A percentile compares a stretch with the other conserved stretches of the same genome.
These are phyloP conservation scores for Sarcophaga caerulescens DNA, from an alignment of 2,888 invertebrate genomes.

Conservation along the genomic window DNA sequence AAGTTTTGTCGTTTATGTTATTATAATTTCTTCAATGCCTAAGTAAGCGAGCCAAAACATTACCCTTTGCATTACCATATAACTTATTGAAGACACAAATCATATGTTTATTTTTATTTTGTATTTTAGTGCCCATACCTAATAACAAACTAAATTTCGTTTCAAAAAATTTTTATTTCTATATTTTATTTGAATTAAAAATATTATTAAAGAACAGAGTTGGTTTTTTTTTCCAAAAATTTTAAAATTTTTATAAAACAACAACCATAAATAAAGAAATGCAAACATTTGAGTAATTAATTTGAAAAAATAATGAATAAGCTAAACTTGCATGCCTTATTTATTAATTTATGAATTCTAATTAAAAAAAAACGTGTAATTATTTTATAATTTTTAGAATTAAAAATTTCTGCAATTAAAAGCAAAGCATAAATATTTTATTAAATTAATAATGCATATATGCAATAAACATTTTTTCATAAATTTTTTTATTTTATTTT, in stretches of 20 bases:
- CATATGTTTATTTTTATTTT: too few species aligned
- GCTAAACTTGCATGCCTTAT: conserved; percentile 50
- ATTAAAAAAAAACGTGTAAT: conserved; percentile 10
- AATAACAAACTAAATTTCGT: too few species aligned
- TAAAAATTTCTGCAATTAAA: conserved; percentile 40
- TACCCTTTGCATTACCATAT: too few species aligned
- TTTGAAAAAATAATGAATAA: conserved; percentile 1
- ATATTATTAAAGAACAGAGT: too few species aligned
- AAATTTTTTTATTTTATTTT: neutral
- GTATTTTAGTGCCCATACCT: too few species aligned
- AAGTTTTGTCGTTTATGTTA: too few species aligned
- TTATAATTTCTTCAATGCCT: too few species aligned
- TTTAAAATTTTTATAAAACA: neutral
- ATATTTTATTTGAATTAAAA: too few species aligned
- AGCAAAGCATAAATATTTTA: conserved; percentile 49
- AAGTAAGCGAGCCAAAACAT: too few species aligned
- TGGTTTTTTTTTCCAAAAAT: neutral
- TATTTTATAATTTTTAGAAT: conserved; percentile 20
- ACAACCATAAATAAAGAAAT: conserved; percentile 21
- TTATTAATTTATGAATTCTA: conserved; percentile 46
- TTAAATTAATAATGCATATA: conserved; percentile 54
- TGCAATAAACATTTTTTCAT: neutral
- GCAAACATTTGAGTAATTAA: conserved; percentile 53
- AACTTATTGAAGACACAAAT: too few species aligned
- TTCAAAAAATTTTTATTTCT: too few species aligned